Conservation (phyloP, 2,797 vertebrate species). For the Peromyscus aztecus region DNA sequence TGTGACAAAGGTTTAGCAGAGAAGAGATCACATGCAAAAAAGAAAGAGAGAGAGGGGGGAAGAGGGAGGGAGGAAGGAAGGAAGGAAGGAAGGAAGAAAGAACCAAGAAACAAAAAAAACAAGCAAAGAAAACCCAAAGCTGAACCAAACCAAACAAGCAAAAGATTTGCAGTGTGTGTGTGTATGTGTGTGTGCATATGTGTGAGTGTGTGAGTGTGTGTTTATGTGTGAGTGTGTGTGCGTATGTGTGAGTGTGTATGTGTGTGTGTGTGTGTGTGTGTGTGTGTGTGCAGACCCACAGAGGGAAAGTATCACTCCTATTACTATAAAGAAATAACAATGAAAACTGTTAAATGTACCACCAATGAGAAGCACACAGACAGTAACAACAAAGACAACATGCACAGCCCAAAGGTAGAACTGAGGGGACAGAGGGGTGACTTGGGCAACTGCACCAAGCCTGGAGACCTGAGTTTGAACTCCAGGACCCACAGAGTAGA, state of each 20-base stretch:
- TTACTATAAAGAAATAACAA: not conserved
- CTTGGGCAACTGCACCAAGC: not conserved
- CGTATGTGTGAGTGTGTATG: not conserved
- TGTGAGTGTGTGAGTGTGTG: not conserved
- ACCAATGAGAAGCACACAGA: not conserved
- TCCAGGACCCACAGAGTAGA: not conserved
- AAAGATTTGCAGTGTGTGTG: not conserved
- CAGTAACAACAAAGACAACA: not conserved
- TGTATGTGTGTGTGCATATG: too few species aligned
- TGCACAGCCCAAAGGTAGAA: constrained; percentile 37
- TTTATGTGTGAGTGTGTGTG: too few species aligned
- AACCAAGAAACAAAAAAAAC: not conserved
- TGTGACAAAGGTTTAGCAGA: not conserved
- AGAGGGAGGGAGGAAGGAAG: not conserved
- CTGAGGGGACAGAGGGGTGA: not conserved
- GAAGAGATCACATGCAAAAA: constrained; percentile 7
- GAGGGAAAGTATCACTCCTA: constrained; percentile 8
- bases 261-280: not conserved
- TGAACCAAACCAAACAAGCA: not conserved
- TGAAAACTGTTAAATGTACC: not conserved
- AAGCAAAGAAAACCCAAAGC: not conserved
- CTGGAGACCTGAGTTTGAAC: not conserved
- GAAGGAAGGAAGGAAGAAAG: not conserved
- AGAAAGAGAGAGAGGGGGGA: not conserved
- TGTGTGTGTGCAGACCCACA: not conserved